Evolutionary conservation across 2,113 vertebrate genomes (phyloP).

Genomic region (Suricata suricatta): DNA sequence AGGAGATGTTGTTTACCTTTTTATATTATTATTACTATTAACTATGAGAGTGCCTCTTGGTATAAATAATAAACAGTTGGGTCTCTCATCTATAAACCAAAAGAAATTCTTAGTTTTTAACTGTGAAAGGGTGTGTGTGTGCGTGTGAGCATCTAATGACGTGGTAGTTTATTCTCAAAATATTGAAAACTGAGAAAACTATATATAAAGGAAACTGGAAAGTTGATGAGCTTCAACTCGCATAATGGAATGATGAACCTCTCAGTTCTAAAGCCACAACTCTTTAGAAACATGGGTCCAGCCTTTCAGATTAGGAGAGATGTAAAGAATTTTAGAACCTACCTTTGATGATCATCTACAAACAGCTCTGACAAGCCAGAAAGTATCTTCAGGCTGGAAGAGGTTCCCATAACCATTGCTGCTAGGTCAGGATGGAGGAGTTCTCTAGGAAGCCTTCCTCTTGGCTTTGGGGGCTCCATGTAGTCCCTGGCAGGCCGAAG

Average conservation of each 20-base stretch:
- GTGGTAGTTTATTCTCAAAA: background rate
- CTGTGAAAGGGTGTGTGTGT: background rate
- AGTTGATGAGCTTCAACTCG: background rate
- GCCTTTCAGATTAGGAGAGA: background rate
- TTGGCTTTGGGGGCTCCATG: background rate
- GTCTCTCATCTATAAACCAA: background rate
- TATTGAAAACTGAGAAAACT: background rate
- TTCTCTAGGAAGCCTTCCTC: background rate
- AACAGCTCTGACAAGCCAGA: background rate
- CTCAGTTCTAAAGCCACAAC: background rate
- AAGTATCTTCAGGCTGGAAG: background rate
- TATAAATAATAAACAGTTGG: background rate
- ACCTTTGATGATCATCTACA: background rate
- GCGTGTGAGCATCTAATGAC: background rate
- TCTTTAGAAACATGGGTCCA: background rate
- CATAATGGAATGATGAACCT: background rate
- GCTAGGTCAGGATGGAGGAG: background rate
- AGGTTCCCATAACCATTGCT: background rate
- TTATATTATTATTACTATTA: constrained; percentile 36
- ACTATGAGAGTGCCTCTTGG: background rate
- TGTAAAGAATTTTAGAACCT: background rate
- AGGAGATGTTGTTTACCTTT: constrained; percentile 31
- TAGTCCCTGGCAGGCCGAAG: background rate
- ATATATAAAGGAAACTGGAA: background rate
- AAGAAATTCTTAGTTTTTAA: background rate